A percentile compares a stretch with the other conserved stretches of the same genome.
These are phyloP conservation scores for Lacerta viridis DNA, from an alignment of 2,797 vertebrate species.

Conservation along the genomic window DNA sequence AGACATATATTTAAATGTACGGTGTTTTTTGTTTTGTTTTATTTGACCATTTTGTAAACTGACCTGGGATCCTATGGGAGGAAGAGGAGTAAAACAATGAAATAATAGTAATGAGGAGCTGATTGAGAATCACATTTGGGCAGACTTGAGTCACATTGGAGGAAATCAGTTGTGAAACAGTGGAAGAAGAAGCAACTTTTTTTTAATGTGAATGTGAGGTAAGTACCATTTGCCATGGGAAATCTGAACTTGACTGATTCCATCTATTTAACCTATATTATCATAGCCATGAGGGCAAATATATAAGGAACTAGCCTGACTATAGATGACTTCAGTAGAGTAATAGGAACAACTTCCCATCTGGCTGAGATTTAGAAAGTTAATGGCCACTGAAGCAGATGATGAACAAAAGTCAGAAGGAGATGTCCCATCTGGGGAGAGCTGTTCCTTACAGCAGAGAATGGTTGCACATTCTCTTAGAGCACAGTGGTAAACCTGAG, in stretches of 20 bases:
- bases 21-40: no score
- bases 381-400: not conserved
- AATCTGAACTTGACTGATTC: not conserved
- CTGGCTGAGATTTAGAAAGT: conserved; percentile 8
- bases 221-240: not conserved
- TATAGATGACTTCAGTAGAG: not conserved
- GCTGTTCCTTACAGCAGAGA: not conserved
- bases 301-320: not conserved
- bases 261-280: not conserved
- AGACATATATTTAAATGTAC: no score
- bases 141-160: not conserved
- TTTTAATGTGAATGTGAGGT: not conserved
- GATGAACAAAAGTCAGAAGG: not conserved
- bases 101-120: not conserved
- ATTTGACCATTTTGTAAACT: no score
- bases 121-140: not conserved
- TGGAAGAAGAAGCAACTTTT: conserved; percentile 2
- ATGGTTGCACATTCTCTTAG: not conserved
- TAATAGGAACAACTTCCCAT: not conserved
- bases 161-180: not conserved
- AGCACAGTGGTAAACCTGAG: not conserved
- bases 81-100: not conserved
- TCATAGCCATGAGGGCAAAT: not conserved
- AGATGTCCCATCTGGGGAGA: not conserved
- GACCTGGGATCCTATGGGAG: no score